phyloP scores from a whole-genome alignment of 2,113 vertebrate species.

The Labeo catla region DNA sequence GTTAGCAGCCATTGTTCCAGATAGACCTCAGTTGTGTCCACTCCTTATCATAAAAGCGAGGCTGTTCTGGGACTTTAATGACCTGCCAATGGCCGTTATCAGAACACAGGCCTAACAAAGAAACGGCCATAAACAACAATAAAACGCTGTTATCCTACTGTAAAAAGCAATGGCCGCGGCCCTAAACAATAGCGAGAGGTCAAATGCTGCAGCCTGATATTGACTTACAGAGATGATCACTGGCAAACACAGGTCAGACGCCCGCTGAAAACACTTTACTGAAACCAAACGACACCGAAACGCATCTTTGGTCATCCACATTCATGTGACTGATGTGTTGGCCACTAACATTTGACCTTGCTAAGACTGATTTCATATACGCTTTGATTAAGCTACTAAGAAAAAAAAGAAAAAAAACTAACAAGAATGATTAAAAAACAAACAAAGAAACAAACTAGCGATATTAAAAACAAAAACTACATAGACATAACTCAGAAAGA shows the following conservation, averaged over 20 bases:
- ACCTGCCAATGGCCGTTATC: constrained; percentile 75
- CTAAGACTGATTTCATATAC: neutral
- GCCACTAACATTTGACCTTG: neutral
- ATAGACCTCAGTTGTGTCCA: constrained; percentile 68
- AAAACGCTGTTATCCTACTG: constrained; percentile 78
- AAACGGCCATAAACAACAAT: constrained; percentile 75
- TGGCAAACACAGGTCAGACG: constrained; percentile 73
- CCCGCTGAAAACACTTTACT: neutral
- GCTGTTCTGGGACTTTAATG: constrained; percentile 75
- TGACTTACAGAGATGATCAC: constrained; percentile 74
- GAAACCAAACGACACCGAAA: neutral
- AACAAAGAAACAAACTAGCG: too few relatives aligned
- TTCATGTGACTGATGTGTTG: neutral
- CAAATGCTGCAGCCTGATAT: constrained; percentile 76
- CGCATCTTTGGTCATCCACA: neutral
- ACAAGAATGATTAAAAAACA: too few relatives aligned
- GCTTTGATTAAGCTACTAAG: neutral
- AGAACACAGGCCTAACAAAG: constrained; percentile 76
- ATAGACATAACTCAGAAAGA: too few relatives aligned
- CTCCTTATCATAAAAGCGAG: constrained; percentile 74
- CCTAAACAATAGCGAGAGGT: constrained; percentile 72
- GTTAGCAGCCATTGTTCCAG: constrained; percentile 67
- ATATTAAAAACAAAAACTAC: too few relatives aligned
- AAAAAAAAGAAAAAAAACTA: neutral
- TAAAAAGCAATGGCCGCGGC: constrained; percentile 73